Conservation (phyloP, 2,797 vertebrate genomes). For the Alcedo quadribrachys region DNA sequence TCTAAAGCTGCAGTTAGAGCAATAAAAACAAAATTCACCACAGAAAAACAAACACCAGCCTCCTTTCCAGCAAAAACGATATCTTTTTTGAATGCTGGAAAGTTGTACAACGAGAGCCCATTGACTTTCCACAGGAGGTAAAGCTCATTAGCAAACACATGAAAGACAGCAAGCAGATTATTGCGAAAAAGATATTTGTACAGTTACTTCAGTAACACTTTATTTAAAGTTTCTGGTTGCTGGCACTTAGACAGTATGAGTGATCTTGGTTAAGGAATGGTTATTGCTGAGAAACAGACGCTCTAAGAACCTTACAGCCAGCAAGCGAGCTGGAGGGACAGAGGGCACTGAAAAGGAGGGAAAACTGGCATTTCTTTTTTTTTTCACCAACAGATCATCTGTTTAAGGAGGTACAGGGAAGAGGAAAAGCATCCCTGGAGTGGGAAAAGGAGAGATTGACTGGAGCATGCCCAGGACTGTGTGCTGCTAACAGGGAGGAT, state of each 20-base stretch:
- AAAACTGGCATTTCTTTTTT: background rate
- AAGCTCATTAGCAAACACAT: constrained; percentile 52
- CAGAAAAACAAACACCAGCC: constrained; percentile 64
- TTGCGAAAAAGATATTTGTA: constrained; percentile 29
- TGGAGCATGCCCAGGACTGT: background rate
- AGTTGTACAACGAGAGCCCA: background rate
- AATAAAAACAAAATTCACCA: constrained; percentile 57
- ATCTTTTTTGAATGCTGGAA: constrained; percentile 32
- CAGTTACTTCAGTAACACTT: constrained; percentile 42
- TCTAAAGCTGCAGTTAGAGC: constrained; percentile 40
- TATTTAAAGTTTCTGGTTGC: constrained; percentile 23
- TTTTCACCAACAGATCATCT: background rate
- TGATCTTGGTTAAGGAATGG: constrained; percentile 3
- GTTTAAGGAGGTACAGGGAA: background rate
- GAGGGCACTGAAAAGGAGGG: background rate
- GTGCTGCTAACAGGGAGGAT: background rate
- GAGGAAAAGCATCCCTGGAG: constrained; percentile 27
- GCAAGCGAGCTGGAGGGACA: background rate
- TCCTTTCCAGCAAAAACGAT: constrained; percentile 27
- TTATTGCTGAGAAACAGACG: constrained; percentile 52
- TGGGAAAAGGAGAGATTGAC: background rate
- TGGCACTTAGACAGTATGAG: constrained; percentile 25
- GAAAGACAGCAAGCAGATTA: constrained; percentile 70
- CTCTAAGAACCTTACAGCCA: background rate
- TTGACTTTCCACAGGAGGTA: constrained; percentile 65